Base-by-base conservation (phyloP, 2,888 invertebrate species). In the Calliphora vomitoria region DNA sequence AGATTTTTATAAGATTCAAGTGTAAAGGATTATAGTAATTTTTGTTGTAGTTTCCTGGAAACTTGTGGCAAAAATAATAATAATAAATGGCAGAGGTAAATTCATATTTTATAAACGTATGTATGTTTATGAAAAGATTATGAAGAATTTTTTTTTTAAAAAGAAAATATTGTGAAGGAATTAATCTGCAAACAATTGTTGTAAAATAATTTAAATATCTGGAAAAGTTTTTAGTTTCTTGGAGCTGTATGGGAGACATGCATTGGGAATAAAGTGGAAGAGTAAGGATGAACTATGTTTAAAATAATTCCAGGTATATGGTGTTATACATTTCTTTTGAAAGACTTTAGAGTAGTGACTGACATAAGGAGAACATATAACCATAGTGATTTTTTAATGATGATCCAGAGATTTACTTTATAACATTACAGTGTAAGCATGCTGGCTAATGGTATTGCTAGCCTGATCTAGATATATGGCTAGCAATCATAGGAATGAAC, bases 81-180 rank as follows among this genome's bases (percentile, higher is more conserved):
- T 18, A 60, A 31, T 13, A 55, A 41, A 25, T 13, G 20, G 44
- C 15, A 18, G 18, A 44, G n/a, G 15, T 13, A 41, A 38, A 74
- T 35, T 6, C 25, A 44, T 60, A 60, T 60, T 74, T 74, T 11
- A 41, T 15, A 6, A 74, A 20, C 53, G 44, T 41, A n/a, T 13
- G 31, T 31, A 38, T 44, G 74, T 38, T 44, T 41, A 25, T 58
- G 74, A 44, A 41, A 74, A 55, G 18, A 53, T 71, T 71, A 31
- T 44, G 4, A 44, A 25, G 44, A 68, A 41, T 20, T 8, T 41
- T 11, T 25, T 25, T 25, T 25, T 25, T 25, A 44, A 47, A 68
- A 25, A 20, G 44, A 35, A 50, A 66, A 68, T 18, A 41, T 44
- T 69, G n/a, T 31, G 50, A 31, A 44, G 8, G 6, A 66, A 25